These are phyloP conservation scores for Leptothorax acervorum DNA, from an alignment of 2,888 invertebrate species.

Conservation along the genomic window DNA sequence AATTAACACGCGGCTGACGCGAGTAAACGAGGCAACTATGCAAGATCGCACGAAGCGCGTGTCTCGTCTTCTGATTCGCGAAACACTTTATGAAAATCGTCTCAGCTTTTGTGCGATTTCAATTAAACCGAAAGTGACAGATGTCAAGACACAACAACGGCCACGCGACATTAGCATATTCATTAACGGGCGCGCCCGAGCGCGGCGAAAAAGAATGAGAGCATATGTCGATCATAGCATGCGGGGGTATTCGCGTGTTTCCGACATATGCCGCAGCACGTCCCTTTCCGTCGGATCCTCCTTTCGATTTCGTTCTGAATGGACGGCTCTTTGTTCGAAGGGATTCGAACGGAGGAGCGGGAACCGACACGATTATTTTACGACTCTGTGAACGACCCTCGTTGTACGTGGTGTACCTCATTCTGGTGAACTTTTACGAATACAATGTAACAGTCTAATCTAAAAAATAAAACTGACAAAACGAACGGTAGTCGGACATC, in stretches of 20 bases:
- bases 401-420: not conserved
- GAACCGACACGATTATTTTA: slow-evolving; percentile 48
- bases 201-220: slow-evolving; percentile 48
- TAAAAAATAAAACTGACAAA: not conserved
- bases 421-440: not conserved
- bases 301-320: slow-evolving; percentile 56
- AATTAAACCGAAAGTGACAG: slow-evolving; percentile 74
- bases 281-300: slow-evolving; percentile 17
- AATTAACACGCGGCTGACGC: not conserved
- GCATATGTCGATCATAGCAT: slow-evolving; percentile 71
- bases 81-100: slow-evolving; percentile 25
- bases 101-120: slow-evolving; percentile 59
- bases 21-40: not conserved
- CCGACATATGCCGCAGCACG: slow-evolving; percentile 62
- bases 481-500: not conserved
- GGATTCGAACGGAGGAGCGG: slow-evolving; percentile 21
- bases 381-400: slow-evolving; percentile 22
- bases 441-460: not conserved
- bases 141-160: slow-evolving; percentile 52
- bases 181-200: slow-evolving; percentile 69
- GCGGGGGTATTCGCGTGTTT: slow-evolving; percentile 56
- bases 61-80: not conserved
- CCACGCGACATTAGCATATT: slow-evolving; percentile 75
- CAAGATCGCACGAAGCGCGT: not conserved
- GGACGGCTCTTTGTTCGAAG: slow-evolving; percentile 54